Conservation (phyloP, 2,113 vertebrate species). For the Puntigrus tetrazona region DNA sequence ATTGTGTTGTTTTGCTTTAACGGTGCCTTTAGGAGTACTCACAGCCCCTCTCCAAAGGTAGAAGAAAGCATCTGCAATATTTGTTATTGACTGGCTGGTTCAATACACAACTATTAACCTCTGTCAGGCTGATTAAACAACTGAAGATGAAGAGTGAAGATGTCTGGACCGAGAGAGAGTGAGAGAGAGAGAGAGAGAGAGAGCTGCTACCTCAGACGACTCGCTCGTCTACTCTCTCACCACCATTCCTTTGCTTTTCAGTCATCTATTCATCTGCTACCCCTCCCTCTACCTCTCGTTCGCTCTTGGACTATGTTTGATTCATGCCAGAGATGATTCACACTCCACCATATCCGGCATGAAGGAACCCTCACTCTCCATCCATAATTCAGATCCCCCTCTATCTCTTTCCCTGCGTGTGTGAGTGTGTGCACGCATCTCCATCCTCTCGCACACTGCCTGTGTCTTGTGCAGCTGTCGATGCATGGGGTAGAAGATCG, state of each 20-base stretch:
- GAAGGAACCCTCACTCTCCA: constrained; percentile 57
- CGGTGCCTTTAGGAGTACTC: neutral
- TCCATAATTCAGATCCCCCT: constrained; percentile 48
- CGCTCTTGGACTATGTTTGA: constrained; percentile 60
- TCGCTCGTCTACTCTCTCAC: constrained; percentile 42
- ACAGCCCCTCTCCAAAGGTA: neutral
- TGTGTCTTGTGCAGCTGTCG: constrained; percentile 1
- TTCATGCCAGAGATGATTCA: constrained; percentile 71
- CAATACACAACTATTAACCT: constrained; percentile 78
- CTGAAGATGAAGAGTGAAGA: constrained; percentile 40
- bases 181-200: constrained; percentile 12
- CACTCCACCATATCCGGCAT: constrained; percentile 62
- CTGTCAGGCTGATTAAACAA: constrained; percentile 80
- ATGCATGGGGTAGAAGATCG: constrained; percentile 18
- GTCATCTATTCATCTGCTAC: constrained; percentile 43
- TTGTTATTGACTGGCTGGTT: constrained; percentile 80
- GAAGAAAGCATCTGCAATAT: constrained; percentile 27
- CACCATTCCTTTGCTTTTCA: neutral
- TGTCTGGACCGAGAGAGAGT: neutral
- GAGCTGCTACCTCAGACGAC: constrained; percentile 44
- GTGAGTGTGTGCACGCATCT: neutral
- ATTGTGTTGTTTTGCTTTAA: neutral
- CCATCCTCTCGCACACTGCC: neutral
- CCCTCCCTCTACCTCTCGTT: constrained; percentile 6
- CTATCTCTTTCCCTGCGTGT: constrained; percentile 2